phyloP scores from a whole-genome alignment of 2,888 invertebrate genomes.

The Apamea epomidion region DNA sequence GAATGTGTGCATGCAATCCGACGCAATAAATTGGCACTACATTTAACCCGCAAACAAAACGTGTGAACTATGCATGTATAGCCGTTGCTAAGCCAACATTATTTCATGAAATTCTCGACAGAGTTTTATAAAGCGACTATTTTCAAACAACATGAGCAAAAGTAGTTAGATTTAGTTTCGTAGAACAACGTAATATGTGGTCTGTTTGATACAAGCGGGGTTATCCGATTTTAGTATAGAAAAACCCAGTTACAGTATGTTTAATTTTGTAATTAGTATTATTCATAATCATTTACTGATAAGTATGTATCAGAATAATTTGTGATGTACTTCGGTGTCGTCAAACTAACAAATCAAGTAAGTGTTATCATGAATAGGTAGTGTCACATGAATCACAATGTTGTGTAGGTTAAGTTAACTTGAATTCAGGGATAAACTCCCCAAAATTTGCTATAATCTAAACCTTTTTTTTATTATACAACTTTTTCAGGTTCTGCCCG shows the following conservation, averaged over 20 bases:
- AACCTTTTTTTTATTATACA: too few species aligned
- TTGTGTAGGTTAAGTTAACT: background rate
- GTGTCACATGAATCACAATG: background rate
- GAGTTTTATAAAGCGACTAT: background rate
- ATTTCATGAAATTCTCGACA: slow-evolving; percentile 7
- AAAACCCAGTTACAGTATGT: background rate
- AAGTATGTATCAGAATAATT: background rate
- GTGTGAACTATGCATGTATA: background rate
- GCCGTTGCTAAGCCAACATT: slow-evolving; percentile 36
- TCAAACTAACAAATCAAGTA: background rate
- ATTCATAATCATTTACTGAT: slow-evolving; percentile 1
- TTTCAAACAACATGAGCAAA: background rate
- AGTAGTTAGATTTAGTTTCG: background rate
- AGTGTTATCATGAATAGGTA: background rate
- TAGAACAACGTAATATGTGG: background rate
- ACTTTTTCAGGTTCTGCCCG: too few species aligned
- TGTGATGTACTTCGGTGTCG: background rate
- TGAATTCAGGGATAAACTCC: background rate
- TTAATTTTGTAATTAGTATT: background rate
- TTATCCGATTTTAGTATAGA: slow-evolving; percentile 1
- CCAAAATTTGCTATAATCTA: too few species aligned
- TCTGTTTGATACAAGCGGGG: background rate
- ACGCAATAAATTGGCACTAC: slow-evolving; percentile 43
- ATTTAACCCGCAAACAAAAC: slow-evolving; percentile 22
- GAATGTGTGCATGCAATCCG: slow-evolving; percentile 28